Evolutionary conservation across 2,888 invertebrate species (phyloP), one percentile per base, ranked within the genome.

Genomic region (Archips xylosteana): DNA sequence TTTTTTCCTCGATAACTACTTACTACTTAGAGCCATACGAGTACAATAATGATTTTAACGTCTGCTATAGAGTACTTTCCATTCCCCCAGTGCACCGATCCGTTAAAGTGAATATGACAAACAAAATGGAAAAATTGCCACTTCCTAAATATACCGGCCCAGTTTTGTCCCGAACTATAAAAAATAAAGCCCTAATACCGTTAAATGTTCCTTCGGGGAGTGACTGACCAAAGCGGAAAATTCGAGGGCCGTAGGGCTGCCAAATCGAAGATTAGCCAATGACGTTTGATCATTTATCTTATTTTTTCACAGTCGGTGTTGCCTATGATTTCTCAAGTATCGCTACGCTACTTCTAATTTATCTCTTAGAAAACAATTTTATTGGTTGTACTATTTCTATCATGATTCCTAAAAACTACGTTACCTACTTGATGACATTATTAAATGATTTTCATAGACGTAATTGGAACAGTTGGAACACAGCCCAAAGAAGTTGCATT

Each of bases 161-260:
- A 89, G 89, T 87, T 90, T 93, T 91, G 92, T 91, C 89, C 91
- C 90, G 81, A 92, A 92, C 94, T 93, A 94, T 94, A 94, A 94
- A 94, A 94, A 94, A 94, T 94, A 94, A 92, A 92, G 92, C 92
- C 88, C 91, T 94, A 93, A 94, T 94, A 94, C 90, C 92, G 93
- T 93, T 91, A 91, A 94, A 94, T 90, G 94, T 87, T 92, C 92
- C 92, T 91, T 90, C 85, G 90, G 94, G 94, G 93, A 92, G 92
- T 92, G 92, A 93, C 92, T 92, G 91, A 90, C 83, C 91, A 90
- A 88, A 86, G 89, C 85, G 84, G 86, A 85, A 89, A 89, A 88
- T 86, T 83, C 75, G 78, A 76, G 80, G 75, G 79, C 75, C 65
- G 76, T 78, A 94, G 92, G 93, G 93, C 54, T 92, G 87, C 74